Evolutionary conservation across 2,888 invertebrate genomes (phyloP), one percentile per base, ranked within the genome.

Genomic region (Yponomeuta plumbellus): DNA sequence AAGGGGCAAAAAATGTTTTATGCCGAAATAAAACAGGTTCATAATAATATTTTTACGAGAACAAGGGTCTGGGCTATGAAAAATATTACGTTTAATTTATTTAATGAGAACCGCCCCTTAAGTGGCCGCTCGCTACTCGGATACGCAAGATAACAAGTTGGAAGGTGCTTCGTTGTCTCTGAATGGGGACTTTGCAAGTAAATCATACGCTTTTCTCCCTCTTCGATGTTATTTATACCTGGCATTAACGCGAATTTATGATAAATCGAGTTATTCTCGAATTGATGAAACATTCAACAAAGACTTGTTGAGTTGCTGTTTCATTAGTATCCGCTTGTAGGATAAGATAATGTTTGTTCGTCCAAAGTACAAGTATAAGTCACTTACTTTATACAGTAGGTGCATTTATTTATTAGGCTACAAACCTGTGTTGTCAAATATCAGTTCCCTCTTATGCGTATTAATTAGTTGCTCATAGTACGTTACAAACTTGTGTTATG

Each of bases 121-220:
- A 52, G 44, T 52, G 23, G 59, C 11, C 22, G 59, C 59, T 52
- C 59, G 23, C 23, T 23, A 21, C 22, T 22, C 22, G 21, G 59
- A 21, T 23, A 23, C 23, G 22, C 22, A 23, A 59, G 59, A 59
- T 59, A 59, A 59, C 59, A 59, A 59, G 22, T 59, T 59, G 59
- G 59, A 59, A 59, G 59, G 23, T 59, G 59, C 23, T 59, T 11
- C 21, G 22, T 13, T 22, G 59, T 21, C 23, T 22, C 59, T 13
- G 22, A 21, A 59, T 21, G 13, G 22, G 22, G 23, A 23, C 13
- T 21, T 21, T 59, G 4, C 8, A 59, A 59, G 59, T 59, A 59
- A 59, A 59, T 59, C 59, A 23, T 23, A 23, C 21, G 23, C 22
- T 59, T 23, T 21, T 21, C 59, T 52, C 44, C 17, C 44, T 52